phyloP scores from a whole-genome alignment of 2,888 invertebrate genomes.

The Oxyteleia sp. region DNA sequence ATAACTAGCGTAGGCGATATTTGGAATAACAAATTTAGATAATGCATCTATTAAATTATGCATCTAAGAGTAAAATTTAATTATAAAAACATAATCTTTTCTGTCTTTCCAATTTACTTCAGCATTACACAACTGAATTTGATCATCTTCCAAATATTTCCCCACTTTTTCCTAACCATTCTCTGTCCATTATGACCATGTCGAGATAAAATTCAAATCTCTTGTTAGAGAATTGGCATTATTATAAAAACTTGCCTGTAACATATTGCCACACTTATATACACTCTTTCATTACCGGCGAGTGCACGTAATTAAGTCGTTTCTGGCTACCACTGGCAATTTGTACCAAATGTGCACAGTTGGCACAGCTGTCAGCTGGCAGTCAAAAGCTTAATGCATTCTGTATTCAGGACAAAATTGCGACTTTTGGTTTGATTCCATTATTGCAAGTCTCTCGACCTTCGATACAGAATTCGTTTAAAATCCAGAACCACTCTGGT shows the following conservation, averaged over 20 bases:
- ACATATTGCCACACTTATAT: slow-evolving; percentile 25
- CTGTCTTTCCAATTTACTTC: too few relatives aligned
- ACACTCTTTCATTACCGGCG: slow-evolving; percentile 27
- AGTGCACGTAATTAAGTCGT: slow-evolving; percentile 75
- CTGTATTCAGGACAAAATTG: slow-evolving; percentile 26
- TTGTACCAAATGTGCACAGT: slow-evolving; percentile 71
- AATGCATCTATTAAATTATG: too few relatives aligned
- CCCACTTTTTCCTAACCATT: too few relatives aligned
- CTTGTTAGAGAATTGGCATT: background rate
- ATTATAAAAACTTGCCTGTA: slow-evolving; percentile 13
- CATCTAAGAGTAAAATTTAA: too few relatives aligned
- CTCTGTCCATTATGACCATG: too few relatives aligned
- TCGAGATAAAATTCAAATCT: background rate
- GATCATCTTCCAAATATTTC: too few relatives aligned
- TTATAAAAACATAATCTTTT: too few relatives aligned
- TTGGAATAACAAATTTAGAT: too few relatives aligned
- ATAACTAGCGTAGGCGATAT: too few relatives aligned
- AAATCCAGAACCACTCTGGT: slow-evolving; percentile 2
- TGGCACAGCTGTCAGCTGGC: slow-evolving; percentile 66
- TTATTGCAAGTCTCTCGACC: slow-evolving; percentile 4
- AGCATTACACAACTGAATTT: too few relatives aligned
- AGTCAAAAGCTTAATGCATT: slow-evolving; percentile 32
- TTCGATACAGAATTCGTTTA: slow-evolving; percentile 12
- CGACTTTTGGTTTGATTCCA: slow-evolving; percentile 25
- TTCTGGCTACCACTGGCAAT: slow-evolving; percentile 73